Base-by-base conservation (phyloP, 2,797 vertebrate species). In the Botia almorhae region DNA sequence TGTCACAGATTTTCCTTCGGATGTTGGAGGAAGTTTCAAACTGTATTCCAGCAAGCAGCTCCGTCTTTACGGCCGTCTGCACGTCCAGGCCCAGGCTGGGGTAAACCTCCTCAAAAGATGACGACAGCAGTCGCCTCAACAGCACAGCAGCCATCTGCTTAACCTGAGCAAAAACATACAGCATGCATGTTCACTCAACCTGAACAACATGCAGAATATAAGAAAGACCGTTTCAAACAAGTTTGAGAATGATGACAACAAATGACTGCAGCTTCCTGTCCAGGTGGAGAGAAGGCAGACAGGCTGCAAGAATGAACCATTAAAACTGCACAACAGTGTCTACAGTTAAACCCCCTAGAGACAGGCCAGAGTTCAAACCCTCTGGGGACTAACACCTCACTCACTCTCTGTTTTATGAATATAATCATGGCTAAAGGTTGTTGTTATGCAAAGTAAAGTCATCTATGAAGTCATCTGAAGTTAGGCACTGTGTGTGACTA, bases 101-200 rank as follows among this genome's bases (percentile, higher is more conserved):
- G 87, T 98, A 99, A 81, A 98, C 94, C 90, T 99, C 98, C 88
- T 99, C 98, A 74, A 99, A 99, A 5, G 97, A 95, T 3, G 98
- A 96, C 0, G 98, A 99, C 87, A 99, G 89, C 69, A 99, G 94
- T 69, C 97, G 94, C 68, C 98, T 95, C 43, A 99, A 90, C 73
- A 99, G 93, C 78, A 99, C 97, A 0, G 98, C 98, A 0, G 98
- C 97, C 98, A 99, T 99, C 91, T 99, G 97, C 91, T 95, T 95
- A 85, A 96, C 96, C 98, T 99, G 87, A 0, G 14, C 13, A 14
- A 7, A 70, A 5, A 26, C 23, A 26, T 14, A 33, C 48, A 64
- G 3, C 11, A 0, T 5, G 10, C 7, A 23, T 61, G 12, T 6
- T 7, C 4, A 29, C 7, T 2, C 14, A 51, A 4, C 14, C 50